Evolutionary conservation across 2,113 vertebrate genomes (phyloP).

Genomic region (Sphyrna mokarran): DNA sequence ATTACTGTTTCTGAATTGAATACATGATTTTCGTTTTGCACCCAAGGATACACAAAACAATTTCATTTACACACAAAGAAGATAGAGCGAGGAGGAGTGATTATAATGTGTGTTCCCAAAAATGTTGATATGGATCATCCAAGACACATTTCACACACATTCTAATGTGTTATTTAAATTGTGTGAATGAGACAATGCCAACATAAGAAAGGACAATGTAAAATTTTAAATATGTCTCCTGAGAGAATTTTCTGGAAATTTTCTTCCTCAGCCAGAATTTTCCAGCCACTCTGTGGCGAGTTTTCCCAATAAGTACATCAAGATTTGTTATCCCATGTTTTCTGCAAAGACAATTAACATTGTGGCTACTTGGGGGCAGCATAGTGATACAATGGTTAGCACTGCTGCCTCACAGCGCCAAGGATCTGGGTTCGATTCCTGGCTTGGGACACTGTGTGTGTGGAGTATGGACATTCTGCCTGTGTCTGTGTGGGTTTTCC

Average conservation of each 20-base stretch:
- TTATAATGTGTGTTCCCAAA: neutral
- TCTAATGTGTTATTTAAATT: neutral
- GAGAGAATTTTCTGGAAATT: no score
- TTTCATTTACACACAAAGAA: neutral
- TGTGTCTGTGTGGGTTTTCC: no score
- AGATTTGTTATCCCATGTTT: neutral
- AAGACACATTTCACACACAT: neutral
- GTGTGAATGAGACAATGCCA: neutral
- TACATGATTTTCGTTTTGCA: no score
- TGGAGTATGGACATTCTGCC: no score
- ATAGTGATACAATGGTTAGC: no score
- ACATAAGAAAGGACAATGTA: neutral
- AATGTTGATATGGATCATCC: neutral
- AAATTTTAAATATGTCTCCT: no score
- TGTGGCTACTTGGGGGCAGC: neutral
- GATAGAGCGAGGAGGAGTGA: neutral
- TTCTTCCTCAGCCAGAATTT: no score
- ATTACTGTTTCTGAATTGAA: no score
- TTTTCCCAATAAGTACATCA: neutral
- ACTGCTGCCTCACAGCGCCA: no score
- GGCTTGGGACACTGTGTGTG: no score
- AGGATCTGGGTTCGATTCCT: no score
- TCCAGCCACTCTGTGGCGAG: no score
- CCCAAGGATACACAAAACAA: neutral
- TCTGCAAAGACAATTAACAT: neutral